Evolutionary conservation across 2,113 vertebrate species (phyloP), one percentile per base, ranked within the genome.

Genomic region (Calidris pugnax): DNA sequence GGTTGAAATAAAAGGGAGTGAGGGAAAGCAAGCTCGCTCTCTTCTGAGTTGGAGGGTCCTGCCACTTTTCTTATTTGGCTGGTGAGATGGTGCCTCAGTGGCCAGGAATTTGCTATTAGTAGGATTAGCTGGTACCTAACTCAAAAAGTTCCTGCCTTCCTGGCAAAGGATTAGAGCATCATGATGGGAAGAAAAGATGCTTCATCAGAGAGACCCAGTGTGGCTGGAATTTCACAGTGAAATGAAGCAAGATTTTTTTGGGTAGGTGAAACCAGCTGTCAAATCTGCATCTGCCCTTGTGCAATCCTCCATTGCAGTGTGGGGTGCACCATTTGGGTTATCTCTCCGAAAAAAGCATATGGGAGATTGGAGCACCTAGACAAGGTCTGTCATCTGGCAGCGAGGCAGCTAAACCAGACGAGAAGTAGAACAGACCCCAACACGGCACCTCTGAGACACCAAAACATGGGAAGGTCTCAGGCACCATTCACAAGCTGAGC

Each of bases 391-490:
- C 23, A 2, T 21, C 51, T 32, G 14, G 6, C 26, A 69, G 32
- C 21, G 23, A 71, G 19, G 18, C 9, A 17, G 2, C 23, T 66
- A 48, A 77, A 7, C 16, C n/a, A 50, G 14, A 6, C 0, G 0
- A 28, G 16, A 63, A 69, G 16, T 8, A 77, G 56, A 95, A 41
- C 12, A 75, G 33, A 75, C 4, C 23, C 10, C 3, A 1, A 12
- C 1, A 2, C 0, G 3, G 30, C 39, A 76, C 4, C 14, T 56
- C 73, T 4, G 2, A 85, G 73, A 72, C 2, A 56, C 2, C 6
- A 60, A 72, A 82, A 53, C 0, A 0, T 0, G 1, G 4, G 27
- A 17, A 62, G 3, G 14, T 56, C 13, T 22, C 24, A 72, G 56
- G 22, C 2, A 3, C 8, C 11, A 24, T 60, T 27, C 55, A 12